Percentiles rank a stretch among this genome's conserved stretches.
These are phyloP conservation scores for Ernsta delagoae DNA, from an alignment of 2,888 invertebrate genomes.

Conservation along the genomic window DNA sequence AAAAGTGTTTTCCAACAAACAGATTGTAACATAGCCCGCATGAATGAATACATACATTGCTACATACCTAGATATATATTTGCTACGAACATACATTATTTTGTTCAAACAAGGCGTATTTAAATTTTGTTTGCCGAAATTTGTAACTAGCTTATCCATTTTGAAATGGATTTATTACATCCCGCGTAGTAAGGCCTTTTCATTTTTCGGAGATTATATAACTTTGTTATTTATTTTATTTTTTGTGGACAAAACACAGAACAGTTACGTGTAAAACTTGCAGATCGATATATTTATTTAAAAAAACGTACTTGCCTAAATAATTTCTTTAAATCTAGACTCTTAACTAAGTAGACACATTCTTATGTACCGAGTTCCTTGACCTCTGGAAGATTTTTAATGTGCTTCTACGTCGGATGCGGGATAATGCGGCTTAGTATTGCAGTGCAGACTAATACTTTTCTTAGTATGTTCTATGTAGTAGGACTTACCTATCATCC, in stretches of 20 bases:
- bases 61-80: too few relatives aligned
- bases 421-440: neutral
- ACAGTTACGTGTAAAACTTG: too few relatives aligned
- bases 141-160: neutral
- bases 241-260: too few relatives aligned
- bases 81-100: neutral
- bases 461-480: too few relatives aligned
- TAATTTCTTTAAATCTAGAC: too few relatives aligned
- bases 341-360: too few relatives aligned
- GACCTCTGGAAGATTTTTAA: neutral
- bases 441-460: too few relatives aligned
- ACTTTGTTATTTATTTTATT: too few relatives aligned
- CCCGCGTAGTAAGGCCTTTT: neutral
- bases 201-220: too few relatives aligned
- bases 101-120: neutral
- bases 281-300: too few relatives aligned
- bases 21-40: neutral
- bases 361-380: neutral
- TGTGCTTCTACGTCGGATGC: neutral
- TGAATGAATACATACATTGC: neutral
- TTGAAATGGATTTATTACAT: neutral
- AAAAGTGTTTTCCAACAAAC: neutral
- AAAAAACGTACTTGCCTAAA: too few relatives aligned
- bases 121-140: constrained; percentile 3
- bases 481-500: too few relatives aligned